Percentiles rank a stretch among this genome's conserved stretches.
Evolutionary conservation across 2,113 vertebrate species (phyloP).

Genomic region (Limnothrissa miodon): DNA sequence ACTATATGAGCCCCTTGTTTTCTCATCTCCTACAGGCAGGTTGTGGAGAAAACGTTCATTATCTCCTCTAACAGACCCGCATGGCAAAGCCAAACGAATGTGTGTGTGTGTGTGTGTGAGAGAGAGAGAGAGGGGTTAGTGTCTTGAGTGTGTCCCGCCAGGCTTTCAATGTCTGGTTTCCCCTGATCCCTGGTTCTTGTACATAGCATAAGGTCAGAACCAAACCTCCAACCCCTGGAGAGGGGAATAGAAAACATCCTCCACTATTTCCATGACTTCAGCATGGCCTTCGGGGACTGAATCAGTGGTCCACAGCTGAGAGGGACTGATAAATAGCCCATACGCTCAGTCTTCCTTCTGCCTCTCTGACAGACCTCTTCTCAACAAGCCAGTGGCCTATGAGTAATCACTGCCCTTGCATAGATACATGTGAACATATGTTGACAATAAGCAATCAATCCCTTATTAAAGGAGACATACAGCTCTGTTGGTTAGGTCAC

Average conservation of each 20-base stretch:
- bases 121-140: no score
- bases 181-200: neutral
- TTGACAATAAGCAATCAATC: no score
- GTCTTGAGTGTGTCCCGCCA: neutral
- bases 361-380: neutral
- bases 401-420: neutral
- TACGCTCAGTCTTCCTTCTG: no score
- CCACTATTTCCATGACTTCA: constrained; percentile 11
- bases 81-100: constrained; percentile 5
- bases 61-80: neutral
- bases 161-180: neutral
- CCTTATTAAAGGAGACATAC: no score
- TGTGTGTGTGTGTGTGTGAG: neutral
- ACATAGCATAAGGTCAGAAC: neutral
- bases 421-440: neutral
- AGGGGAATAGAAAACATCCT: constrained; percentile 26
- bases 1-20: neutral
- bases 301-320: neutral
- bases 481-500: no score
- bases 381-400: neutral
- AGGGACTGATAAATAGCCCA: neutral
- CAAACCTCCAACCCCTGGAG: constrained; percentile 20
- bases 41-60: neutral
- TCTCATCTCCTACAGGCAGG: neutral
- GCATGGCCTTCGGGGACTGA: neutral